Evolutionary conservation across 1,140 invertebrate genomes (phyloP), one percentile per base, ranked within the genome.

Genomic region (Lasaia peninsularis): DNA sequence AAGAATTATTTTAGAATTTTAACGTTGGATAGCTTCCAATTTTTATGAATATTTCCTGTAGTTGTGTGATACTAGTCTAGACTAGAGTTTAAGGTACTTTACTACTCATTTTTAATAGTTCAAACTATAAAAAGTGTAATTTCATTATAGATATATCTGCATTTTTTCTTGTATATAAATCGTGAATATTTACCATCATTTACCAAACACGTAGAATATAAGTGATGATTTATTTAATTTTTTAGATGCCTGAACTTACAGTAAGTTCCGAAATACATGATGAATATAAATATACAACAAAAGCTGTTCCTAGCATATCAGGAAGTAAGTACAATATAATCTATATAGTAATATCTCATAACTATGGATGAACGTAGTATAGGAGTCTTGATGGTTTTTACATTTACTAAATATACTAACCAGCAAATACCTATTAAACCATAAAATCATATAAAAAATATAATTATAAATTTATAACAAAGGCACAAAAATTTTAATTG

Each of bases 211-310:
- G n/a, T n/a, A n/a, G 12, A 12, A 37, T 37, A 0, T 18, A 10
- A 14, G 4, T 11, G 21, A 5, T 9, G 33, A 50, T 58, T 58
- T 28, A 58, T 54, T 37, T 62, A 62, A 52, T 75, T 78, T 50
- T 28, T 28, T 60, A 89, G 83, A 89, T 90, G 88, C 86, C 88
- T 33, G 85, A 87, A 60, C 67, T 81, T 14, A 85, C 86, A 52
- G 87, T 90, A 0, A 86, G 82, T 48, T 90, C 88, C 20, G 88
- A 90, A 72, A 89, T 90, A 65, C 89, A 90, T 75, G 62, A 73
- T 52, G 88, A 90, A 72, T 88, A 82, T 80, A 76, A 85, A 67
- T 90, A 90, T 58, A 82, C 65, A 63, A 89, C 86, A 24, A 72
- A 75, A 60, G 72, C 66, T 58, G 73, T 62, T 50, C 75, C 87